These are phyloP conservation scores for Cyprichromis sp. DNA, from an alignment of 2,113 vertebrate genomes.

Conservation along the genomic window DNA sequence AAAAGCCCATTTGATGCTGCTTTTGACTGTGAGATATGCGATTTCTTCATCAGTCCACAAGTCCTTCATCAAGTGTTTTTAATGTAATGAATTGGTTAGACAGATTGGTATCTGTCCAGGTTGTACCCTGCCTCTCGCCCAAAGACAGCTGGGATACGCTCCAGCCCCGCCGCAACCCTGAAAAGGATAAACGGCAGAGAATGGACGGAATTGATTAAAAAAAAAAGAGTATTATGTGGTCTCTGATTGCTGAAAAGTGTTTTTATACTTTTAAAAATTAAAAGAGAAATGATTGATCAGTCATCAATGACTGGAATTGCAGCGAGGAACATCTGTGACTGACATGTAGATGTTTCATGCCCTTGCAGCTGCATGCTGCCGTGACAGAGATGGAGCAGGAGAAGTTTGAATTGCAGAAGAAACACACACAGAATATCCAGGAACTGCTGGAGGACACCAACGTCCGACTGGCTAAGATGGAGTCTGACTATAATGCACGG, in stretches of 20 bases:
- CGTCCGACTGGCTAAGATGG: constrained; percentile 80
- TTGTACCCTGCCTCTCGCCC: not conserved
- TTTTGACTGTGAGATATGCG: not conserved
- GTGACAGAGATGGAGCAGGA: constrained; percentile 88
- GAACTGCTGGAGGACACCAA: constrained; percentile 87
- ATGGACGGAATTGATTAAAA: accelerated
- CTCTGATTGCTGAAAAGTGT: not conserved
- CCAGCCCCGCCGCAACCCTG: accelerated
- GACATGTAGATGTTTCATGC: not conserved
- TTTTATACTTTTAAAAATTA: not conserved
- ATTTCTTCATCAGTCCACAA: not conserved
- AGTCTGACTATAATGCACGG: constrained; percentile 77
- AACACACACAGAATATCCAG: constrained; percentile 84
- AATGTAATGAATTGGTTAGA: not conserved
- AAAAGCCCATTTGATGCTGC: not conserved
- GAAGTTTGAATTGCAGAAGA: constrained; percentile 85
- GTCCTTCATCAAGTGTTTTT: not conserved
- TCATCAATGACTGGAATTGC: not conserved
- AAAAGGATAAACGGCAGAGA: not conserved
- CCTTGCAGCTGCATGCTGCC: constrained; percentile 75
- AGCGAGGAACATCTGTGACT: not conserved
- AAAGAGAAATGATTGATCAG: not conserved
- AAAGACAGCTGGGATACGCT: not conserved
- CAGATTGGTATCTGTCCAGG: not conserved
- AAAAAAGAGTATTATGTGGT: not conserved